These are phyloP conservation scores for Cololabis saira DNA, from an alignment of 2,113 vertebrate species.

Conservation along the genomic window DNA sequence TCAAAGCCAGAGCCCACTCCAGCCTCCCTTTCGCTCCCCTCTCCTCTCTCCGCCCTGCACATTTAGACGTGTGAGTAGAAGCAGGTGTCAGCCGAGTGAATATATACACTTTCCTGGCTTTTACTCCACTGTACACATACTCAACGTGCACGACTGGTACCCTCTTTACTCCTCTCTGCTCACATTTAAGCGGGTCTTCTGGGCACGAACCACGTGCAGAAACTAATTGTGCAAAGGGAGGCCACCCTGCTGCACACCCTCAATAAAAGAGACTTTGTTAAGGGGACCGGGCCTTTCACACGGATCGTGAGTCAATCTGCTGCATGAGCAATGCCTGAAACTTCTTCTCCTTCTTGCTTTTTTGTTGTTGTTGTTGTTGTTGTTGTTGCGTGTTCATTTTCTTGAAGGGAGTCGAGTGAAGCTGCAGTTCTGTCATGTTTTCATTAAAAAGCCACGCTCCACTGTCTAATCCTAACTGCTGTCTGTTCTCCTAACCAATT, in stretches of 20 bases:
- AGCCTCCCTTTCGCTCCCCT: conserved; percentile 47
- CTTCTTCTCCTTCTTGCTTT: conserved; percentile 33
- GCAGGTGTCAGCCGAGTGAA: conserved; percentile 79
- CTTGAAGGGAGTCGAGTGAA: conserved; percentile 37
- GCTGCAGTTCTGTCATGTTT: conserved; percentile 73
- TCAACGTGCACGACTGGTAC: conserved; percentile 67
- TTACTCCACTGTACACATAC: conserved; percentile 63
- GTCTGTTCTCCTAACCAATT: conserved; percentile 70
- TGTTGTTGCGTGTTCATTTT: conserved; percentile 43
- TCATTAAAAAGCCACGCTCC: conserved; percentile 86
- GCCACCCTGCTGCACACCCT: conserved; percentile 47
- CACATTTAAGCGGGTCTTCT: conserved; percentile 75
- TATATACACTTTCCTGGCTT: conserved; percentile 73
- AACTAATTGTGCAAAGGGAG: conserved; percentile 49
- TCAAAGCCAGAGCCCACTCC: conserved; percentile 63
- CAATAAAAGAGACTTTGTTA: conserved; percentile 72
- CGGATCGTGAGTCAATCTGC: conserved; percentile 50
- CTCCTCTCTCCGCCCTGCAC: conserved; percentile 53
- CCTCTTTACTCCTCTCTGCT: conserved; percentile 74
- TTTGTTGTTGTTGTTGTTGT: neutral
- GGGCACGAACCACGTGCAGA: conserved; percentile 65
- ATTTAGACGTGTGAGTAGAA: conserved; percentile 67
- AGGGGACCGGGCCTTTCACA: conserved; percentile 51
- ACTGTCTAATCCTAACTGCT: conserved; percentile 80
- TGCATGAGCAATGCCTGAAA: conserved; percentile 61